Evolutionary conservation across 2,113 vertebrate species (phyloP).

Genomic region (Eidolon helvum): DNA sequence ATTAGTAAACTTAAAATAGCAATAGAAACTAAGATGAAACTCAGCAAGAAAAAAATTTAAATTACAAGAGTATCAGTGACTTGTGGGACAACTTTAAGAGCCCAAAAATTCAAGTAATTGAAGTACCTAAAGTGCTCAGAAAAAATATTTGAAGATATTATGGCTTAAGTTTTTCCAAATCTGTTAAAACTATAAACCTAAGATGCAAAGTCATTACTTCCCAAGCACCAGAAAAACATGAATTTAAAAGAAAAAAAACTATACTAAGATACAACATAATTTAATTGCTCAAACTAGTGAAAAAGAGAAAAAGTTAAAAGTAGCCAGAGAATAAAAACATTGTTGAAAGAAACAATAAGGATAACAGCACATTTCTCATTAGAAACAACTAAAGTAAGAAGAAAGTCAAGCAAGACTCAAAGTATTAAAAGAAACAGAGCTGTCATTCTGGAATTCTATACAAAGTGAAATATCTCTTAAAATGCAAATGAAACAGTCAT

Average conservation of each 20-base stretch:
- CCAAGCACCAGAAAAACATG: not conserved
- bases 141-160: not conserved
- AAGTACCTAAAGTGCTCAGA: not conserved
- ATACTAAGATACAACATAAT: not conserved
- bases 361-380: not conserved
- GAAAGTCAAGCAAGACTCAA: not conserved
- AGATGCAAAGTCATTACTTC: not conserved
- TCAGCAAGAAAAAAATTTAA: not conserved
- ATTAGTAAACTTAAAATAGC: not conserved
- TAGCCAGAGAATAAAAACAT: not conserved
- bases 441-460: not conserved
- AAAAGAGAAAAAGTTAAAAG: not conserved
- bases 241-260: not conserved
- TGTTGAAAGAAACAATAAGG: not conserved
- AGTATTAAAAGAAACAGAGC: not conserved
- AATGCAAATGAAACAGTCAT: not conserved
- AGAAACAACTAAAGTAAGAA: not conserved
- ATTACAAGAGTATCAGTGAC: not conserved
- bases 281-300: not conserved
- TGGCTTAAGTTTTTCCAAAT: not conserved
- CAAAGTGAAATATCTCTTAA: not conserved
- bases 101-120: not conserved
- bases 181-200: not conserved
- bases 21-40: not conserved
- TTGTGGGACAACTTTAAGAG: not conserved